phyloP scores from a whole-genome alignment of 2,113 vertebrate species.

The Myotis yumanensis region DNA sequence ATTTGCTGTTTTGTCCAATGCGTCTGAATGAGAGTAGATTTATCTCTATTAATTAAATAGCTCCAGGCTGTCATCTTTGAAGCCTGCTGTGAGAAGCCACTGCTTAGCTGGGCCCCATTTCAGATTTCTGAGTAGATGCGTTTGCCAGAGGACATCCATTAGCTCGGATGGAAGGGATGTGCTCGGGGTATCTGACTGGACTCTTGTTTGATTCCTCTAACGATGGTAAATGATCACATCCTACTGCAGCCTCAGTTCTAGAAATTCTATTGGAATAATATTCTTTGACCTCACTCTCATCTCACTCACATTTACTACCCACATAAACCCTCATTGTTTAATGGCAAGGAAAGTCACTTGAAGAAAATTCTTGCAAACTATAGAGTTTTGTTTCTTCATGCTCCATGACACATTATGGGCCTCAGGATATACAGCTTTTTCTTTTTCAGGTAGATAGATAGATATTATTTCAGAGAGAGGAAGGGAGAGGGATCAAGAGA shows the following conservation, averaged over 20 bases:
- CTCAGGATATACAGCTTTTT: neutral
- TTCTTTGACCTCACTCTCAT: neutral
- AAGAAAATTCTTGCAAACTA: neutral
- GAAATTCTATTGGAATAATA: neutral
- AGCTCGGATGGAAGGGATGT: neutral
- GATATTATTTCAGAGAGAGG: too few species aligned
- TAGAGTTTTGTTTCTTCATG: neutral
- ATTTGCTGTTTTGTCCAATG: neutral
- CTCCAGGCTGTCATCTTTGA: neutral
- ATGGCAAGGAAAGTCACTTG: neutral
- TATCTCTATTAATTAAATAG: constrained; percentile 17
- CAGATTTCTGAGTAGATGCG: neutral
- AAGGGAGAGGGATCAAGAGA: too few species aligned
- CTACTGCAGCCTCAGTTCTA: neutral
- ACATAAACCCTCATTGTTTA: neutral
- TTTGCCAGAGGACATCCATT: neutral
- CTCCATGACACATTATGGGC: neutral
- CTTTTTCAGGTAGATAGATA: too few species aligned
- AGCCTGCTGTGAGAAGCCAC: neutral
- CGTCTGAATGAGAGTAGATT: neutral
- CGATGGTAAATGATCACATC: neutral
- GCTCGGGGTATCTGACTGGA: neutral
- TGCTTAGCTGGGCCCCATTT: neutral
- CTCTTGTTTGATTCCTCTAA: neutral
- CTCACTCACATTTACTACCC: neutral